phyloP scores from a whole-genome alignment of 1,140 invertebrate genomes.

The Panulirus ornatus region DNA sequence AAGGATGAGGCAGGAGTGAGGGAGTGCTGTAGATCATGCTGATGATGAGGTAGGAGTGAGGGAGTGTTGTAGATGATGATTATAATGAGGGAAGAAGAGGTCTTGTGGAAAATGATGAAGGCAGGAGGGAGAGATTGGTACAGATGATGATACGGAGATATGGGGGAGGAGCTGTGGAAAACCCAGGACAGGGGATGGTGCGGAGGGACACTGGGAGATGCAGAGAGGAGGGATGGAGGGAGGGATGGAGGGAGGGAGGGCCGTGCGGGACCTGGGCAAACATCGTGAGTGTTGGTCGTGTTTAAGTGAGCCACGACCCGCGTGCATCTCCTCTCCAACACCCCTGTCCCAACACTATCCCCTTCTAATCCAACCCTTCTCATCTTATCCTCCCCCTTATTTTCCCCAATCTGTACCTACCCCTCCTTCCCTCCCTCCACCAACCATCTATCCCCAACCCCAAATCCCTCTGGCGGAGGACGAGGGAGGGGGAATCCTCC shows the following conservation, averaged over 20 bases:
- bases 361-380: not conserved
- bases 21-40: too few species aligned
- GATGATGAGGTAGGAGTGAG: too few species aligned
- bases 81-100: too few species aligned
- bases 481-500: too few species aligned
- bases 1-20: too few species aligned
- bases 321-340: too few species aligned
- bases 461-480: not conserved
- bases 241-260: not conserved
- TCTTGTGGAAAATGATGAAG: too few species aligned
- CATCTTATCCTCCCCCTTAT: not conserved
- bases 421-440: not conserved
- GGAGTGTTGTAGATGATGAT: too few species aligned
- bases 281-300: not conserved
- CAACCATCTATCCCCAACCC: not conserved
- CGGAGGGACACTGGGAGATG: not conserved
- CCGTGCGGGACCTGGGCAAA: not conserved
- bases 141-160: too few species aligned
- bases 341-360: too few species aligned
- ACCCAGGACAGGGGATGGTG: not conserved
- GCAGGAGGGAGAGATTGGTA: too few species aligned
- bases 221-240: not conserved
- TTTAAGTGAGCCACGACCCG: not conserved
- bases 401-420: not conserved
- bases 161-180: not conserved